A percentile compares a stretch with the other conserved stretches of the same genome.
Conservation (phyloP, 2,888 invertebrate genomes). For the Tanypteryx hageni region DNA sequence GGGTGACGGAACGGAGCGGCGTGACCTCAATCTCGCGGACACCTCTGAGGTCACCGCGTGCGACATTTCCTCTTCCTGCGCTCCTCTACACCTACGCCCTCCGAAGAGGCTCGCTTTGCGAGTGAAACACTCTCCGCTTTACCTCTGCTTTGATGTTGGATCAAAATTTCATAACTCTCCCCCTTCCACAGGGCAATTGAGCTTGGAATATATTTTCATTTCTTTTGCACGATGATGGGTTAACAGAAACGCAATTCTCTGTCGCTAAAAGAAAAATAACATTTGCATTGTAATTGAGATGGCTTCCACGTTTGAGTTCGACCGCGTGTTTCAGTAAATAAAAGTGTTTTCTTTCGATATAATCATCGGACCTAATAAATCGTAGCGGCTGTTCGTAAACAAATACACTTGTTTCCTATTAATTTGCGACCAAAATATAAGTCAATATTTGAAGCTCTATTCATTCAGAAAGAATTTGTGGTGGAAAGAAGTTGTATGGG, state of each 20-base stretch:
- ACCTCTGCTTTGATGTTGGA: too few relatives aligned
- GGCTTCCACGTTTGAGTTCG: background rate
- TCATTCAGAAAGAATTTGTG: too few relatives aligned
- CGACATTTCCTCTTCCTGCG: background rate
- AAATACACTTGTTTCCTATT: background rate
- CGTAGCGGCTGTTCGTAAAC: background rate
- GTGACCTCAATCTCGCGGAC: background rate
- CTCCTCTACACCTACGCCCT: background rate
- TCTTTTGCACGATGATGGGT: background rate
- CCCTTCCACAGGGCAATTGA: background rate
- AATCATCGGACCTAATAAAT: background rate
- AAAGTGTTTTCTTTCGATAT: background rate
- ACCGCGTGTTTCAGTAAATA: background rate
- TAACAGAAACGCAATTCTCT: slow-evolving; percentile 7
- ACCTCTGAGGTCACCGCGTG: background rate
- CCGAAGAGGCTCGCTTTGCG: too few relatives aligned
- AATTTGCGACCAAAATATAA: background rate
- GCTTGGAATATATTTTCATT: background rate
- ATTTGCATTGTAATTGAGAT: background rate
- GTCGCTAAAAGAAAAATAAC: background rate
- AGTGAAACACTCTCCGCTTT: too few relatives aligned
- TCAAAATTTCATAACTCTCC: background rate
- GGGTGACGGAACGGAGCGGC: background rate
- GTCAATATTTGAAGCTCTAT: too few relatives aligned
- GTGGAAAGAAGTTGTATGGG: too few relatives aligned